These are phyloP conservation scores for Poeciliopsis retropinna DNA, from an alignment of 2,113 vertebrate genomes.

Conservation along the genomic window DNA sequence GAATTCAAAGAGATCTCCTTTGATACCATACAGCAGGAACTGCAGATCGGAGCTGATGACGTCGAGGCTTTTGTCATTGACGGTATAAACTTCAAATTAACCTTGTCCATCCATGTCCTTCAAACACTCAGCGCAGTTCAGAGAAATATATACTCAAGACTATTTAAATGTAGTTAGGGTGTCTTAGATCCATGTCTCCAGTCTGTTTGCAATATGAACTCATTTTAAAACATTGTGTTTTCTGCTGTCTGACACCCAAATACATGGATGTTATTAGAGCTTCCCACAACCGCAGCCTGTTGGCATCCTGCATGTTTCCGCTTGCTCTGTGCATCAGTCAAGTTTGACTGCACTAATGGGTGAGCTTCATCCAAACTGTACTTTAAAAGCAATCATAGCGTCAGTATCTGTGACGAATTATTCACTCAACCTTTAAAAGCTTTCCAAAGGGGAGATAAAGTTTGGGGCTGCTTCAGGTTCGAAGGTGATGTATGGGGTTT, in stretches of 20 bases:
- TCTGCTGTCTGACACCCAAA: background rate
- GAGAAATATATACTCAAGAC: background rate
- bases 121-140: background rate
- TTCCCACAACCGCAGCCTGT: background rate
- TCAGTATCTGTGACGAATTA: background rate
- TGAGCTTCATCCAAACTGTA: background rate
- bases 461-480: background rate
- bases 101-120: background rate
- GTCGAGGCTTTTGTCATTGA: constrained; percentile 99
- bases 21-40: constrained; percentile 96
- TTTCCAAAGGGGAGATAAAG: background rate
- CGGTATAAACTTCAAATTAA: constrained; percentile 77
- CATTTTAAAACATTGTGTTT: no score
- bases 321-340: background rate
- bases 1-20: constrained; percentile 97
- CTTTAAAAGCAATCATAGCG: background rate
- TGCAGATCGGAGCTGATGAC: constrained; percentile 93
- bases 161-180: background rate
- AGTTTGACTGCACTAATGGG: background rate
- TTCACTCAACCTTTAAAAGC: background rate
- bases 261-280: background rate
- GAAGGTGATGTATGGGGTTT: background rate
- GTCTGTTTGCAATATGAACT: background rate
- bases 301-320: background rate
- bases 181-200: background rate